Conservation (phyloP, 2,888 invertebrate species). For the Sinopyrophorus schimmeli region DNA sequence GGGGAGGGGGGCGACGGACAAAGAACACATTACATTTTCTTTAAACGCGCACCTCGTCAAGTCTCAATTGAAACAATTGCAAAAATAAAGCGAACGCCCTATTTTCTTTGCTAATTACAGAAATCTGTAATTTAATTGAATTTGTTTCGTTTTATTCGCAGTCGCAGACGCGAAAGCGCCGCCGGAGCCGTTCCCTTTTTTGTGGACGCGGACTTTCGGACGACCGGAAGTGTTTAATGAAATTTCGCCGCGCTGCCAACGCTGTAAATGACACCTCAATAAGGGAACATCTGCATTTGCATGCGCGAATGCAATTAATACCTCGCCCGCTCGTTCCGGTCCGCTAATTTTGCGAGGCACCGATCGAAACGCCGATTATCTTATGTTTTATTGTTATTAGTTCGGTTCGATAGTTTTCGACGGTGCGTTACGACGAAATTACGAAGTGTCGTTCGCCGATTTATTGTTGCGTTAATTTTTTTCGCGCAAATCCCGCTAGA, state of each 20-base stretch:
- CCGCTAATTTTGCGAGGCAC: slow-evolving; percentile 9
- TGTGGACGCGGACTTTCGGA: not conserved
- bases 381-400: too few species aligned
- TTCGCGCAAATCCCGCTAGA: too few species aligned
- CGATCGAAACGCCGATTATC: too few species aligned
- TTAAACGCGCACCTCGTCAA: not conserved
- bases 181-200: not conserved
- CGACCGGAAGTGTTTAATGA: slow-evolving; percentile 5
- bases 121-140: too few species aligned
- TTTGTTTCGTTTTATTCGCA: too few species aligned
- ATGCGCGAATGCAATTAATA: slow-evolving; percentile 31
- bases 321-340: slow-evolving; percentile 18
- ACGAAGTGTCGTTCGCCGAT: not conserved
- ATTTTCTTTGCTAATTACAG: too few species aligned
- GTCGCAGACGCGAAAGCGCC: too few species aligned
- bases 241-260: slow-evolving; percentile 3
- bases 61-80: too few species aligned
- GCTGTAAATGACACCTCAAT: slow-evolving; percentile 32
- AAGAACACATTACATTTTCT: not conserved
- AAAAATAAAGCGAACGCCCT: too few species aligned
- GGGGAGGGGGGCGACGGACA: not conserved
- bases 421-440: too few species aligned
- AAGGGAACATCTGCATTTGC: slow-evolving; percentile 28
- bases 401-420: too few species aligned
- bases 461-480: not conserved